phyloP scores from a whole-genome alignment of 2,797 vertebrate species.

The Streptopelia turtur region DNA sequence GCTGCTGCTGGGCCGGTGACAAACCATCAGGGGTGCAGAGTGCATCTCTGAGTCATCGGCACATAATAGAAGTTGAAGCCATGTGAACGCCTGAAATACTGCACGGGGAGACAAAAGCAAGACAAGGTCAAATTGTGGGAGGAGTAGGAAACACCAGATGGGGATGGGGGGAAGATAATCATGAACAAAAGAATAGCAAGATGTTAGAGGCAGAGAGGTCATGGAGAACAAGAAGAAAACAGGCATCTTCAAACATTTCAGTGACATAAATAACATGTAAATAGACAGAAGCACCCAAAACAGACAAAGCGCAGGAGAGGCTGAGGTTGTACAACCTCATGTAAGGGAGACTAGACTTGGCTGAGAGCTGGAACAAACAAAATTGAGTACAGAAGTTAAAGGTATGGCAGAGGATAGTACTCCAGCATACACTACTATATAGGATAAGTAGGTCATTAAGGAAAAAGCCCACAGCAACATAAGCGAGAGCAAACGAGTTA shows the following conservation, averaged over 20 bases:
- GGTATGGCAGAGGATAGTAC: neutral
- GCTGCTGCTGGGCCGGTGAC: neutral
- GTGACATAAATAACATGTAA: neutral
- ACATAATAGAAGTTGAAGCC: neutral
- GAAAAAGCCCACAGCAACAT: neutral
- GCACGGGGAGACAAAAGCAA: neutral
- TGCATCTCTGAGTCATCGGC: slow-evolving; percentile 19
- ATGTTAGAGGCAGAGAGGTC: neutral
- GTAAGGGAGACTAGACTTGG: neutral
- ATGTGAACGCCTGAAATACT: neutral
- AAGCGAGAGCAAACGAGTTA: neutral
- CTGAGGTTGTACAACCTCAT: neutral
- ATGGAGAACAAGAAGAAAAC: neutral
- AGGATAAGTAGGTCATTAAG: neutral
- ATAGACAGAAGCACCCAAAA: neutral
- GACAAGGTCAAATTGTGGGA: slow-evolving; percentile 14
- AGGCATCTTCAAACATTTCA: neutral
- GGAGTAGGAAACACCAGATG: neutral
- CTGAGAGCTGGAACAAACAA: neutral
- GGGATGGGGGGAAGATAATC: neutral
- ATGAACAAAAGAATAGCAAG: neutral
- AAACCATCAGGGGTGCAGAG: neutral
- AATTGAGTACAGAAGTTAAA: neutral
- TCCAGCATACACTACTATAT: neutral
- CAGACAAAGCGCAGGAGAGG: neutral